phyloP scores from a whole-genome alignment of 2,113 vertebrate species.

The Istiophorus platypterus region DNA sequence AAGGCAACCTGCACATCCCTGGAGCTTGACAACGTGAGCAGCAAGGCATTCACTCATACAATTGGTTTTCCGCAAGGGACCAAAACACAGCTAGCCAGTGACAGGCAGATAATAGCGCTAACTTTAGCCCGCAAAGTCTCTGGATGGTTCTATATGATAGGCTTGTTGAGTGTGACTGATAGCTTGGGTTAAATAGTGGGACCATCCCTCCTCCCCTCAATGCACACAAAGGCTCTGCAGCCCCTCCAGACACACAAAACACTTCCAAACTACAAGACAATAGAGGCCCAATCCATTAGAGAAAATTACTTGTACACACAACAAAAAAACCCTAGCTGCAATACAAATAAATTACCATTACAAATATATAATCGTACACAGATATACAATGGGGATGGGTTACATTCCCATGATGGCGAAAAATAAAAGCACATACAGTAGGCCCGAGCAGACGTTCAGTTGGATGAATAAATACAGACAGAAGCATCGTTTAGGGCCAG shows the following conservation, averaged over 20 bases:
- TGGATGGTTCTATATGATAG: conserved; percentile 74
- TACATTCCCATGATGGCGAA: conserved; percentile 27
- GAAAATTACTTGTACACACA: conserved; percentile 58
- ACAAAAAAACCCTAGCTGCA: conserved; percentile 40
- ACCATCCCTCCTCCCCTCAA: conserved; percentile 31
- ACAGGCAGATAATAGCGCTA: conserved; percentile 81
- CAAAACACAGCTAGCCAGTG: conserved; percentile 71
- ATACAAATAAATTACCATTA: conserved; percentile 70
- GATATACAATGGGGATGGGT: conserved; percentile 23
- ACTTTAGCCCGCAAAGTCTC: conserved; percentile 72
- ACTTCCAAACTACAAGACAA: conserved; percentile 60
- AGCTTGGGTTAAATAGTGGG: conserved; percentile 73
- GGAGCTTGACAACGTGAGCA: conserved; percentile 62
- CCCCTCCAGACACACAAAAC: conserved; percentile 54
- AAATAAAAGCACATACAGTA: conserved; percentile 31
- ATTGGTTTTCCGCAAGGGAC: conserved; percentile 76
- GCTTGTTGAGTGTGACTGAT: conserved; percentile 83
- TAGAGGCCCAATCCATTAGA: conserved; percentile 53
- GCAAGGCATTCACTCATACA: conserved; percentile 73
- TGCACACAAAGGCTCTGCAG: conserved; percentile 53
- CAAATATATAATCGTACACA: conserved; percentile 64
- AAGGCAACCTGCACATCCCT: conserved; percentile 54
- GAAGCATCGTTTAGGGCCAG: conserved; percentile 64
- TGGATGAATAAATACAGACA: conserved; percentile 67
- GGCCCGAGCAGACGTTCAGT: conserved; percentile 26